A percentile compares a stretch with the other conserved stretches of the same genome.
Evolutionary conservation across 1,140 invertebrate genomes (phyloP).

Genomic region (Hyles vespertilio): DNA sequence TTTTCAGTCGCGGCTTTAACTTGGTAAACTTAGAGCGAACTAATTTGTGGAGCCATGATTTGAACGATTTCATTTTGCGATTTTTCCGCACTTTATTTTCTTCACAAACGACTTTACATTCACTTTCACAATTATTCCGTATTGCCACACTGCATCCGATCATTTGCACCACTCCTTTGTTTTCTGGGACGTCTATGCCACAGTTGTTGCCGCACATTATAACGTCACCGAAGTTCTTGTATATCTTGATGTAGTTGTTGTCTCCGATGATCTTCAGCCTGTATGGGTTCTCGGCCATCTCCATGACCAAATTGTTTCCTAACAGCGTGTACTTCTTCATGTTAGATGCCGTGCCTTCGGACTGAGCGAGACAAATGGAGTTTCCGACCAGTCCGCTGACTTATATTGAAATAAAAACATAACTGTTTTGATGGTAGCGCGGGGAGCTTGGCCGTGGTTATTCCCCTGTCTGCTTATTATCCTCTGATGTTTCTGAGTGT

Average conservation of each 20-base stretch:
- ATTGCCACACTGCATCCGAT: constrained; percentile 6
- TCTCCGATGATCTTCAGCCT: constrained; percentile 24
- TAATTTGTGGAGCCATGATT: too few species aligned
- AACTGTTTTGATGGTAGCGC: not conserved
- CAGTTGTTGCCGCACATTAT: constrained; percentile 22
- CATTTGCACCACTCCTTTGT: constrained; percentile 18
- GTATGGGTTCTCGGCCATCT: constrained; percentile 19
- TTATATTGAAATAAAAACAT: constrained; percentile 4
- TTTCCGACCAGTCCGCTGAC: not conserved
- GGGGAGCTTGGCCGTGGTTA: not conserved
- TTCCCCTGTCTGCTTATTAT: not conserved
- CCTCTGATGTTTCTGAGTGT: too few species aligned
- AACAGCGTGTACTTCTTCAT: constrained; percentile 26
- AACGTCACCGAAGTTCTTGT: constrained; percentile 20
- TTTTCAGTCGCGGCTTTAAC: too few species aligned
- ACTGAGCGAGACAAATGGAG: constrained; percentile 1
- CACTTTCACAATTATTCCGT: too few species aligned
- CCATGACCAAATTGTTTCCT: constrained; percentile 26
- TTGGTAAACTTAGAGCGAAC: too few species aligned
- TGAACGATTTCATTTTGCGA: too few species aligned
- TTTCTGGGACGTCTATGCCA: constrained; percentile 18
- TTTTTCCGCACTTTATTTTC: too few species aligned
- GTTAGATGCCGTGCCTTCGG: not conserved
- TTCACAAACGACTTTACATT: too few species aligned
- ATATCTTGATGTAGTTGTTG: constrained; percentile 22